These are phyloP conservation scores for Cyclophora albipunctata DNA, from an alignment of 2,888 invertebrate genomes.

Conservation along the genomic window DNA sequence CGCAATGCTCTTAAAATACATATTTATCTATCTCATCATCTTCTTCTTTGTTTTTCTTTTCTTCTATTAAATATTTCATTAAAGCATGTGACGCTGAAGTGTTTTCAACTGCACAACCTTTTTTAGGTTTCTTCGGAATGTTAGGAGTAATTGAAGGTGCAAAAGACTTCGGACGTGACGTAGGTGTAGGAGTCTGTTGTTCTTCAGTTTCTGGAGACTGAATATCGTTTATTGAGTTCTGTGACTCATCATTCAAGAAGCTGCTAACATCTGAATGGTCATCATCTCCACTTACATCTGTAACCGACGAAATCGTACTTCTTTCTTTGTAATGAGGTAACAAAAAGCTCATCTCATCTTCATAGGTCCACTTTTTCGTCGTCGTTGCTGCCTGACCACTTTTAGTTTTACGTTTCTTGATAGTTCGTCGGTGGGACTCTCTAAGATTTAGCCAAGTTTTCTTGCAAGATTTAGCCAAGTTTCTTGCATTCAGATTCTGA, in stretches of 20 bases:
- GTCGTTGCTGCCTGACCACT: conserved; percentile 20
- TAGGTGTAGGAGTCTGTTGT: conserved; percentile 15
- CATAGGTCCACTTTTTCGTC: conserved; percentile 23
- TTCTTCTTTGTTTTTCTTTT: conserved; percentile 4
- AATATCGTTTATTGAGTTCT: conserved; percentile 16
- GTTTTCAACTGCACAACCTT: conserved; percentile 2
- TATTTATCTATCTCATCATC: conserved; percentile 3
- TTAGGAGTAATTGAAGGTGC: conserved; percentile 12
- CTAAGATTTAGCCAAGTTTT: conserved; percentile 22
- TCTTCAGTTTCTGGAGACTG: conserved; percentile 16
- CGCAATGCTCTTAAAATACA: conserved; percentile 1
- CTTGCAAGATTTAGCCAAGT: conserved; percentile 19
- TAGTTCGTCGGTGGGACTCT: conserved; percentile 15
- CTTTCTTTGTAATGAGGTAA: conserved; percentile 22
- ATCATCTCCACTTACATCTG: conserved; percentile 8
- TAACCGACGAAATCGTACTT: conserved; percentile 18
- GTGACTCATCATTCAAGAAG: conserved; percentile 17
- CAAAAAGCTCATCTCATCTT: conserved; percentile 22
- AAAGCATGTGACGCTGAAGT: conserved; percentile 14
- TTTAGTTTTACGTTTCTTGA: conserved; percentile 21
- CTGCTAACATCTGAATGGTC: conserved; percentile 15
- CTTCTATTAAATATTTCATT: conserved; percentile 18
- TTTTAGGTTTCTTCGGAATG: conserved; percentile 10
- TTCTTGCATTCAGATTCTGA: conserved; percentile 4
- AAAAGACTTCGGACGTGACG: conserved; percentile 16